A percentile compares a stretch with the other conserved stretches of the same genome.
Conservation (phyloP, 2,113 vertebrate genomes). For the Festucalex cinctus region DNA sequence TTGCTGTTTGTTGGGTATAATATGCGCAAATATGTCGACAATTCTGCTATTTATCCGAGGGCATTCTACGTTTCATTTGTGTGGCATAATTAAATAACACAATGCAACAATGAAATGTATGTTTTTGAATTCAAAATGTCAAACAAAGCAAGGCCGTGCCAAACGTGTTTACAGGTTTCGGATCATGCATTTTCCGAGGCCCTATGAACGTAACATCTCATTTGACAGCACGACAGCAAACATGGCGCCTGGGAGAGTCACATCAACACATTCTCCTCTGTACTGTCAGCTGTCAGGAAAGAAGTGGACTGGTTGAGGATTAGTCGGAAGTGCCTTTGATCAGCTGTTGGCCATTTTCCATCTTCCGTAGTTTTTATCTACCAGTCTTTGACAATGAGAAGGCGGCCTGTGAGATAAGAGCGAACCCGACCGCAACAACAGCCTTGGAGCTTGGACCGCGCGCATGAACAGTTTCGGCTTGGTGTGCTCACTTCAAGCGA, state of each 20-base stretch:
- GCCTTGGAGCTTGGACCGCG: background rate
- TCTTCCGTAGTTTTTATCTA: too few relatives aligned
- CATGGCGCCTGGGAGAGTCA: slow-evolving; percentile 61
- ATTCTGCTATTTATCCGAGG: background rate
- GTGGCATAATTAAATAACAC: too few relatives aligned
- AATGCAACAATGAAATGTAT: background rate
- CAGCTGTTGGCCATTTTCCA: background rate
- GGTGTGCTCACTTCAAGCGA: slow-evolving; percentile 7
- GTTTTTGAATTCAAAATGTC: background rate
- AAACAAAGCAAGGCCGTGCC: too few relatives aligned
- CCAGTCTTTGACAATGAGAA: background rate
- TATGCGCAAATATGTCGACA: too few relatives aligned
- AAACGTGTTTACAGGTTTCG: background rate
- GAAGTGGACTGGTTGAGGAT: background rate
- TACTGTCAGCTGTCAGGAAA: slow-evolving; percentile 24
- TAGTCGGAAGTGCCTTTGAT: background rate
- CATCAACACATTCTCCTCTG: slow-evolving; percentile 1
- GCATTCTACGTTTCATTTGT: background rate
- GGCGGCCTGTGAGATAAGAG: background rate
- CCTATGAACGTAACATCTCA: slow-evolving; percentile 35
- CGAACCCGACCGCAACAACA: background rate
- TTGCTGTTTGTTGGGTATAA: too few relatives aligned
- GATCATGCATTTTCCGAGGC: slow-evolving; percentile 20
- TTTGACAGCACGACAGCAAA: slow-evolving; percentile 62
- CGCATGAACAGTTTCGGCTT: background rate